These are phyloP conservation scores for Petrocephalus schoutedeni DNA, from an alignment of 2,797 vertebrate species.

Conservation along the genomic window DNA sequence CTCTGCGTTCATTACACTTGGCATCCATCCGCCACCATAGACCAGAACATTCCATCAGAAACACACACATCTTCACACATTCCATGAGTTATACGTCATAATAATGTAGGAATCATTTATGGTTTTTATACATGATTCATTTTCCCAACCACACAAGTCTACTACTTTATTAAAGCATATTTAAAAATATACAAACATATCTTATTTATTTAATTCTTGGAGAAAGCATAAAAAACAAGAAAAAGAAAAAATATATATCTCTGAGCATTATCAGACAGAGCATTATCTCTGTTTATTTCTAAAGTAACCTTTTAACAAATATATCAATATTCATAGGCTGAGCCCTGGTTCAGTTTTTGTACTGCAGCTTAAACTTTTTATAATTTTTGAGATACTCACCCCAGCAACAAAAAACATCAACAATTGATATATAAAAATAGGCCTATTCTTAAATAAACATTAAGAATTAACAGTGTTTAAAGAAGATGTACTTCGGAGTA, in stretches of 20 bases:
- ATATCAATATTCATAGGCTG: not conserved
- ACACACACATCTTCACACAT: not conserved
- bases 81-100: not conserved
- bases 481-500: not conserved
- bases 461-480: not conserved
- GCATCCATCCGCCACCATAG: not conserved
- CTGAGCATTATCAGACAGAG: no score
- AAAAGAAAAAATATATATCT: not conserved
- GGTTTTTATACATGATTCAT: not conserved
- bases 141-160: not conserved
- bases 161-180: not conserved
- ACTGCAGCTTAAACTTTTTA: not conserved
- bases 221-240: not conserved
- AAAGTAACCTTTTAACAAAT: not conserved
- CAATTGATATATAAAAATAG: not conserved
- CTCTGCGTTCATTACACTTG: not conserved
- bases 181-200: not conserved
- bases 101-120: not conserved
- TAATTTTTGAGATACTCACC: not conserved
- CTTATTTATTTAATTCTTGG: not conserved
- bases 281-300: not conserved
- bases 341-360: not conserved
- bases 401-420: not conserved
- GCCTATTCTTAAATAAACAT: not conserved
- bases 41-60: slow-evolving; percentile 13